Evolutionary conservation across 1,140 invertebrate species (phyloP), one percentile per base, ranked within the genome.

Genomic region (Lethrus apterus): DNA sequence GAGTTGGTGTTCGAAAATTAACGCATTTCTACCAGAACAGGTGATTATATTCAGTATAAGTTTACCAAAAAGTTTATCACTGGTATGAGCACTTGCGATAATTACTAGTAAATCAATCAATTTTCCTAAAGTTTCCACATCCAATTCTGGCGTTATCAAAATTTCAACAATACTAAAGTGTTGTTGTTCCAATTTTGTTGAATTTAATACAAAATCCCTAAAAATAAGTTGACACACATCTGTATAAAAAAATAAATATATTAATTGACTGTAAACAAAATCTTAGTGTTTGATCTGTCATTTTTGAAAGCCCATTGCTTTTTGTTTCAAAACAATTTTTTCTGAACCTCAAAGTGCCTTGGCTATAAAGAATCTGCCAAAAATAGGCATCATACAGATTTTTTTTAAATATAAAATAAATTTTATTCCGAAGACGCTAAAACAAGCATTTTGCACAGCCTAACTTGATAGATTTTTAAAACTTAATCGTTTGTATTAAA

Each of bases 1-100:
- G 17, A 42, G 10, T 10, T 42, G 21, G 11, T 26, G 4, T 42
- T 42, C 24, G 19, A 2, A 29, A 9, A 3, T 4, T 23, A 42
- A 8, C 11, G 17, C 26, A 17, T 31, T 42, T 7, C 4, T 8
- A 14, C 24, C 24, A 2, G 17, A 42, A 17, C 3, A 2, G 26
- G 13, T 18, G 4, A 42, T 14, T 29, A 42, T 17, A 18, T 42
- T 21, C 17, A 42, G 2, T 14, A 42, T 4, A 4, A 42, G 17
- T 30, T 42, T 42, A 18, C 40, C 40, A 42, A 42, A 42, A 29
- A 13, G 2, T 14, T 42, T 42, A 17, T 42, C 23, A 4, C 7
- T 7, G 2, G 21, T 2, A 42, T 29, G 30, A 3, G 19, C 5
- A 15, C 17, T 29, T 29, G 21, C 21, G 2, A 15, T n/a, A 7